Conservation (phyloP, 1,140 invertebrate species). For the Hycleus cichorii region DNA sequence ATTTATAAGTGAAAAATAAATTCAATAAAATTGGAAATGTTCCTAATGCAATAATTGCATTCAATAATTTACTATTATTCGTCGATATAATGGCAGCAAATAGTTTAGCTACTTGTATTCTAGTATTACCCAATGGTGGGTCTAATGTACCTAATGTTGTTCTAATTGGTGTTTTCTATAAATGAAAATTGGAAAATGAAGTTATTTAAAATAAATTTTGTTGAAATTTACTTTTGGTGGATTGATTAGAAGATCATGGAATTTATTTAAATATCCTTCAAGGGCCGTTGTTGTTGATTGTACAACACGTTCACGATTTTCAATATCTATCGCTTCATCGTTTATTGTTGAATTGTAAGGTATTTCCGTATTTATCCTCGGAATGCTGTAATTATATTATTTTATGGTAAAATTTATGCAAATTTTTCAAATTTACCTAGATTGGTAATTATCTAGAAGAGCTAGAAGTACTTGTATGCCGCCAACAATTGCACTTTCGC, state of each 20-base stretch:
- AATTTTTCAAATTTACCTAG: slow-evolving; percentile 23
- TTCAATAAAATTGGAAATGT: slow-evolving; percentile 56
- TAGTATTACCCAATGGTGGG: slow-evolving; percentile 66
- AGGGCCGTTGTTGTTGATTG: slow-evolving; percentile 54
- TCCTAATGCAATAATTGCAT: slow-evolving; percentile 41
- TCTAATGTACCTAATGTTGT: slow-evolving; percentile 59
- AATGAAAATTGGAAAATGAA: not conserved
- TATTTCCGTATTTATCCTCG: slow-evolving; percentile 27
- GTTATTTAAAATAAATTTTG: not conserved
- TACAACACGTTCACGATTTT: slow-evolving; percentile 49
- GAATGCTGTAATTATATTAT: slow-evolving; percentile 22
- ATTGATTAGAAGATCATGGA: slow-evolving; percentile 62
- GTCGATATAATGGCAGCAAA: slow-evolving; percentile 60
- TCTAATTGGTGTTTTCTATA: slow-evolving; percentile 52
- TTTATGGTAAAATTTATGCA: too few relatives aligned
- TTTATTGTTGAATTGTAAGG: slow-evolving; percentile 29
- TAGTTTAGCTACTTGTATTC: slow-evolving; percentile 68
- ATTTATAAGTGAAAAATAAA: slow-evolving; percentile 73
- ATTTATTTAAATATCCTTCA: slow-evolving; percentile 59
- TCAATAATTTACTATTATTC: slow-evolving; percentile 53
- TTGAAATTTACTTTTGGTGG: slow-evolving; percentile 59
- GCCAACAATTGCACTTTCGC: slow-evolving; percentile 69
- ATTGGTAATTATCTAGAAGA: slow-evolving; percentile 52
- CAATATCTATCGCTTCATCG: slow-evolving; percentile 40
- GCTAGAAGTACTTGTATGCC: slow-evolving; percentile 72